Conservation (phyloP, 1,140 invertebrate genomes). For the Hycleus phaleratus region DNA sequence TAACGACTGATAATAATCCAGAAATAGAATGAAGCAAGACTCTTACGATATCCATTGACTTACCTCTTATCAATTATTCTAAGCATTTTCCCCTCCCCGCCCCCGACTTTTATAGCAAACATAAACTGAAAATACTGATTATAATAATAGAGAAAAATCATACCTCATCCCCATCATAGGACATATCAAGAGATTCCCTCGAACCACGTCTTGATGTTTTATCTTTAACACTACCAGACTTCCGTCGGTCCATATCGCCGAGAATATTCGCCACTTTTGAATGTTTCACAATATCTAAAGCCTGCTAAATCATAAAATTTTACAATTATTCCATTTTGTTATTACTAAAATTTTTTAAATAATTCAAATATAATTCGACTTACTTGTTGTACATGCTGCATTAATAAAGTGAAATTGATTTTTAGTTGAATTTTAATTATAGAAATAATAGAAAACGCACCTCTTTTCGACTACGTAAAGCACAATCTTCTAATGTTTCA, state of each 20-base stretch:
- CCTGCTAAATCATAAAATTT: constrained; percentile 44
- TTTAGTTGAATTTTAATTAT: neutral
- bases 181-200: constrained; percentile 55
- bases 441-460: constrained; percentile 42
- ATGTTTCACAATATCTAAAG: constrained; percentile 84
- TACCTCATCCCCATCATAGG: constrained; percentile 56
- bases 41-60: too few relatives aligned
- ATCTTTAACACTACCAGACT: constrained; percentile 37
- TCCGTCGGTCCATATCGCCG: constrained; percentile 43
- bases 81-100: too few relatives aligned
- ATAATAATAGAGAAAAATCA: constrained; percentile 27
- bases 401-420: constrained; percentile 42
- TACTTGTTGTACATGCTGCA: constrained; percentile 51
- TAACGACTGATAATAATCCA: too few relatives aligned
- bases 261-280: constrained; percentile 70
- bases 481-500: constrained; percentile 96
- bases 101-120: too few relatives aligned
- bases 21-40: too few relatives aligned
- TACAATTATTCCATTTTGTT: neutral
- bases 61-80: too few relatives aligned
- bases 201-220: constrained; percentile 47
- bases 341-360: too few relatives aligned
- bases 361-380: constrained; percentile 34
- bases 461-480: constrained; percentile 87
- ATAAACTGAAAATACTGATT: too few relatives aligned